Conservation (phyloP, 2,888 invertebrate genomes). For the Drosophila yooni region DNA sequence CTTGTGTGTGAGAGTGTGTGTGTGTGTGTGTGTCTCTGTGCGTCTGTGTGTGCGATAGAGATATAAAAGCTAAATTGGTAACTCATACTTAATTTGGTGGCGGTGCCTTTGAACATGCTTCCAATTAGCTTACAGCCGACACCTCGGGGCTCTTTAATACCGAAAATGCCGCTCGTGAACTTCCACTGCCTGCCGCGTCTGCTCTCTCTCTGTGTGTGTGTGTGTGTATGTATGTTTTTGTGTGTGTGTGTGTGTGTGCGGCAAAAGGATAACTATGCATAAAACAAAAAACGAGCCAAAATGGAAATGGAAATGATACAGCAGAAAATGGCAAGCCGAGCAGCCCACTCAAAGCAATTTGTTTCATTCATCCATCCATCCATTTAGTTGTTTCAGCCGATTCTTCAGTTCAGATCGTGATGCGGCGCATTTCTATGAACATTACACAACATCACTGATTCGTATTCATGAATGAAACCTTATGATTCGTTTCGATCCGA, state of each 20-base stretch:
- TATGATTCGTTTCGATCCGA: conserved; percentile 50
- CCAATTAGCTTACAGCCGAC: conserved; percentile 85
- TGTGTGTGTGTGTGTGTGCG: conserved; percentile 4
- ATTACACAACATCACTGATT: conserved; percentile 13
- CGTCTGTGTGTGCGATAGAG: conserved; percentile 78
- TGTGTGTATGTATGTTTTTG: background rate
- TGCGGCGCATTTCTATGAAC: conserved; percentile 54
- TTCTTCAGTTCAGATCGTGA: conserved; percentile 46
- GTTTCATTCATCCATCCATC: conserved; percentile 65
- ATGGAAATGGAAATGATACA: conserved; percentile 71
- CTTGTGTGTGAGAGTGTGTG: conserved; percentile 11
- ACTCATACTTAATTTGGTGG: conserved; percentile 84
- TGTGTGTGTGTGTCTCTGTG: conserved; percentile 16
- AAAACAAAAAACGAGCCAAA: conserved; percentile 14
- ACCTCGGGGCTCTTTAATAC: conserved; percentile 80
- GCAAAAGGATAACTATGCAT: conserved; percentile 58
- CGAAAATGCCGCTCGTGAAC: conserved; percentile 44
- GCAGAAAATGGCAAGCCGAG: conserved; percentile 60
- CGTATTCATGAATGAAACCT: conserved; percentile 66
- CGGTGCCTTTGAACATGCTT: conserved; percentile 85
- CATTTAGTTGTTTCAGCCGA: conserved; percentile 25
- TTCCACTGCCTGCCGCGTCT: conserved; percentile 25
- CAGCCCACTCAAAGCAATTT: conserved; percentile 65
- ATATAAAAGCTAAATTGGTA: conserved; percentile 84
- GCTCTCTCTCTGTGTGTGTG: background rate